Base-by-base conservation (phyloP, 2,888 invertebrate genomes). In the Eurytoma adleriae region DNA sequence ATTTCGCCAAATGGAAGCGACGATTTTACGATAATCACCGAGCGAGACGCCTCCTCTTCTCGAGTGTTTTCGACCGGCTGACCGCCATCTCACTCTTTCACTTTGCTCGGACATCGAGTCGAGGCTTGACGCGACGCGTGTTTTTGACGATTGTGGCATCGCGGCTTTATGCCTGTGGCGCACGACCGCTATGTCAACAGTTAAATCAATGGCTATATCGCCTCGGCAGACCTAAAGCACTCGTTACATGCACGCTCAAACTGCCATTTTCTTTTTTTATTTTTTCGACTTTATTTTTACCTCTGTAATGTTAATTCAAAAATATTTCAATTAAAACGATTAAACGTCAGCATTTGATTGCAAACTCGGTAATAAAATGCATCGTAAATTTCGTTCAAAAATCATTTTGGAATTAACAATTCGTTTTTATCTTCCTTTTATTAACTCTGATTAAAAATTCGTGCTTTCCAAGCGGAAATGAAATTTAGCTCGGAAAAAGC, bases 121-220 rank as follows among this genome's bases (percentile, higher is more conserved):
- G 30, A 30, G 66, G 69, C 40, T 73, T 69, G 62, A 77, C 61
- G 27, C 48, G 20, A 40, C 54, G 79, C 66, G 70, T 72, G 81
- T 84, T 80, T 74, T 78, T 74, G 82, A 82, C 72, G 77, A 77
- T 59, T 40, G 50, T 27, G 18, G 30, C 10, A 14, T 14, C 30
- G 40, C 14, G 50, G 56, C 79, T 80, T 79, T 77, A 78, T 68
- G 82, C 76, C 52, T 1, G 52, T 27, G 74, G 50, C 14, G 40
- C 16, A 30, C 61, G 48, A 83, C 84, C 83, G 83, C 83, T 84
- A 84, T 86, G 87, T 87, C 84, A 86, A 87, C 85, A 84, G 84
- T 66, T 84, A 87, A 87, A 87, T 86, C 85, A 84, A 85, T 85
- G 82, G n/a, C n/a, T n/a, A n/a, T n/a, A n/a, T n/a, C n/a, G n/a